A percentile compares a stretch with the other conserved stretches of the same genome.
phyloP scores from a whole-genome alignment of 2,113 vertebrate genomes.

The Agelaius phoeniceus region DNA sequence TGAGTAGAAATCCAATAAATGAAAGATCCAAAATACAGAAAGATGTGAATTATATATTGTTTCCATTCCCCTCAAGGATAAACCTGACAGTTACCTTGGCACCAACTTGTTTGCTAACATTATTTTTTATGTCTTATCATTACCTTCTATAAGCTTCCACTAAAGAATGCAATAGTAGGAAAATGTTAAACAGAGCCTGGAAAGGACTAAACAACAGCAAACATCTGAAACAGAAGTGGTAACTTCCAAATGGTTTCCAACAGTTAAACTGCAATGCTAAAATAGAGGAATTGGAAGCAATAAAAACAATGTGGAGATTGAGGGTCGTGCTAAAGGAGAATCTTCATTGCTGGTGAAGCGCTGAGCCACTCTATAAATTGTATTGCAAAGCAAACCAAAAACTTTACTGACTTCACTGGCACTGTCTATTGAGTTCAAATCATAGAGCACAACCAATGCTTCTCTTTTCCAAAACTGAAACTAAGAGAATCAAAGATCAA shows the following conservation, averaged over 20 bases:
- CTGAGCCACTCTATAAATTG: not conserved
- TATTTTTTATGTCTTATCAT: not conserved
- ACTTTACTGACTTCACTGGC: not conserved
- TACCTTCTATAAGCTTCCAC: not conserved
- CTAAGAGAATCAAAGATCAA: not conserved
- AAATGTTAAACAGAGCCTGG: not conserved
- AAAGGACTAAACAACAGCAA: not conserved
- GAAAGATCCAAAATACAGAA: not conserved
- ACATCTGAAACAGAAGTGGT: not conserved
- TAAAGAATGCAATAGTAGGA: not conserved
- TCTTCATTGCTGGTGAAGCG: not conserved
- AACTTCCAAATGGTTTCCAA: not conserved
- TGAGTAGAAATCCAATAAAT: not conserved
- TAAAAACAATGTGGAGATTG: not conserved
- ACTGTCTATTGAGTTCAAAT: not conserved
- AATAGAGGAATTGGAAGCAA: not conserved
- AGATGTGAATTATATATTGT: not conserved
- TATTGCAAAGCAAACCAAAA: not conserved
- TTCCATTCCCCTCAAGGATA: not conserved
- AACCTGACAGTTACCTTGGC: not conserved
- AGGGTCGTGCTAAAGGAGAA: not conserved
- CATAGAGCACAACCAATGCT: not conserved
- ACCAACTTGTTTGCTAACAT: not conserved
- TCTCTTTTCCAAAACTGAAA: not conserved
- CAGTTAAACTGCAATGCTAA: not conserved